Evolutionary conservation across 2,113 vertebrate species (phyloP), one percentile per base, ranked within the genome.

Genomic region (Myocastor coypus): DNA sequence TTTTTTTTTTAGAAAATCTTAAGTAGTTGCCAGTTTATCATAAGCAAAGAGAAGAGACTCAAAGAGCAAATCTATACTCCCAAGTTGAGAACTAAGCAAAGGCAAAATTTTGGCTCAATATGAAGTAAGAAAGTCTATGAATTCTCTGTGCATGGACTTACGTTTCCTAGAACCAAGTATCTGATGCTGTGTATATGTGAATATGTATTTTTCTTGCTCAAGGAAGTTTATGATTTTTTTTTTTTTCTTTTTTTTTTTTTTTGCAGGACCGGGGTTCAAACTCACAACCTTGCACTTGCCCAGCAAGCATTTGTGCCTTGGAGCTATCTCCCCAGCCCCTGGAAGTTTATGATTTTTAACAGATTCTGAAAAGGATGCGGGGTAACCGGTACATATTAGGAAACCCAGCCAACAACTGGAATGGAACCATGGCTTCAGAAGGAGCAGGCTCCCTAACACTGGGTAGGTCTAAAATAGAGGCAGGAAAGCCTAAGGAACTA

Each of bases 81-180:
- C 52, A 90, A 4, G 5, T 52, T 89, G 57, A 93, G 82, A 94
- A 69, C 95, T 83, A 89, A 91, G 90, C 64, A 89, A 96, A 95
- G 71, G 73, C 20, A 89, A 61, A 34, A 69, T 40, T 96, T 91
- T 40, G 78, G 12, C 55, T 94, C 37, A 82, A 55, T 46, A 50
- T 52, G 86, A 85, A 37, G 42, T 34, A 86, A 94, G 64, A 80
- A 77, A 50, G 19, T 78, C 32, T 52, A 69, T 17, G 16, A 78
- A 42, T 82, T 17, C 0, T 82, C 63, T 57, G 30, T 46, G 71
- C 32, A 55, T 71, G 32, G 55, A 84, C 69, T 90, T 57, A 90
- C 64, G 89, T 37, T 82, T 80, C 64, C 85, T 95, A 85, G 83
- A 83, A 55, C 80, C n/a, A n/a, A 94, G 88, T 82, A 85, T 81